Evolutionary conservation across 1,140 invertebrate species (phyloP).

Genomic region (Battus philenor): DNA sequence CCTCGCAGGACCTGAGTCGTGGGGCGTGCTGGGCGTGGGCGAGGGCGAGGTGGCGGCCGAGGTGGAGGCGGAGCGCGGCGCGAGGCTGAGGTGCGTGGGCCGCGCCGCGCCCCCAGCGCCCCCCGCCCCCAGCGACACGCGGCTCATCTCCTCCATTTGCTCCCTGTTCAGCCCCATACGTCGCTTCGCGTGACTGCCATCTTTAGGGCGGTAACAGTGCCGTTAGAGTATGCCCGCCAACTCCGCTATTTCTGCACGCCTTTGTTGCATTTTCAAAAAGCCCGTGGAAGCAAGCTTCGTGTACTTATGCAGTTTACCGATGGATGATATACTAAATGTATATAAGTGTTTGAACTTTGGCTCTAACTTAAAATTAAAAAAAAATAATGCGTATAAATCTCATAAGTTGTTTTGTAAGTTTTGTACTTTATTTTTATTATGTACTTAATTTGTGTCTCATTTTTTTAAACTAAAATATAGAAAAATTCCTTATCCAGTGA

Average conservation of each 20-base stretch:
- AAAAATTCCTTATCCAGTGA: too few species aligned
- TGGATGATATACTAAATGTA: conserved; percentile 25
- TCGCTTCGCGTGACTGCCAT: conserved; percentile 76
- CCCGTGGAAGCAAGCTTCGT: conserved; percentile 3
- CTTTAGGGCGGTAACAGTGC: conserved; percentile 61
- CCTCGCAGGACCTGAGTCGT: conserved; percentile 66
- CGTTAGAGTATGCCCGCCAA: too few species aligned
- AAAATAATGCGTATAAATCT: background rate
- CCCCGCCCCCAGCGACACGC: conserved; percentile 44
- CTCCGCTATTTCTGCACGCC: too few species aligned
- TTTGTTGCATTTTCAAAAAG: conserved; percentile 10
- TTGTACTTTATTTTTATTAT: too few species aligned
- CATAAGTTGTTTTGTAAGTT: background rate
- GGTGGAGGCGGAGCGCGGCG: conserved; percentile 39
- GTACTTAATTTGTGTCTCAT: too few species aligned
- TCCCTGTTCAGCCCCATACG: conserved; percentile 76
- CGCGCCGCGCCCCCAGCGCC: conserved; percentile 30
- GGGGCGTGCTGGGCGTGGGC: conserved; percentile 70
- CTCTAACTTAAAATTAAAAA: background rate
- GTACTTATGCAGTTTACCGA: conserved; percentile 16
- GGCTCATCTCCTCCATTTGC: conserved; percentile 74
- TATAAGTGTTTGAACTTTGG: background rate
- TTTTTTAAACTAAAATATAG: too few species aligned
- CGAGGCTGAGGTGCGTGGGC: conserved; percentile 69
- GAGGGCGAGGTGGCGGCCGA: conserved; percentile 61